Conservation (phyloP, 37 sponge, comb jelly and placozoan species). For the Amphimedon queenslandica region DNA sequence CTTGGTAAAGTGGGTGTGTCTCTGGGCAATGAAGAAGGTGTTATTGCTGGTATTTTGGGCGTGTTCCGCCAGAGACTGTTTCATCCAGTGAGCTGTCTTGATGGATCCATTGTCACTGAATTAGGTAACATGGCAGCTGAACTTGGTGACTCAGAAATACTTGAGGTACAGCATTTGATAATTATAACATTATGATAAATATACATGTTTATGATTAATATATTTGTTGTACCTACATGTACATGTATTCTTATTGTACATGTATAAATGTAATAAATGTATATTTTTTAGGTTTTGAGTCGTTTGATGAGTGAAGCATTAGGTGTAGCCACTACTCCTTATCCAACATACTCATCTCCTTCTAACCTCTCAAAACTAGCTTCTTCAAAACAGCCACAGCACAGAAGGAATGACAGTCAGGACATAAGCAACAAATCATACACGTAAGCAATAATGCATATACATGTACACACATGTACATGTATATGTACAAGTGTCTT, state of each 20-base stretch:
- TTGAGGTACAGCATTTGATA: not conserved
- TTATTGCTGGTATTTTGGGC: slow-evolving; percentile 11
- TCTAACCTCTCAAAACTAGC: too few species aligned
- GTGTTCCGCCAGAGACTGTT: slow-evolving; percentile 56
- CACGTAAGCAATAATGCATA: too few species aligned
- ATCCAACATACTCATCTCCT: not conserved
- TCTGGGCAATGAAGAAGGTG: slow-evolving; percentile 6
- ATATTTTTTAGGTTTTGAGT: slow-evolving; percentile 27
- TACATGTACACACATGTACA: too few species aligned
- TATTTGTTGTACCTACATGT: slow-evolving; percentile 21
- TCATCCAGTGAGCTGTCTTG: slow-evolving; percentile 41
- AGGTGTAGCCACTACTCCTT: slow-evolving; percentile 4
- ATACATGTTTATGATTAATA: too few species aligned
- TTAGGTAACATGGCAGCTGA: slow-evolving; percentile 54
- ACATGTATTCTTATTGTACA: too few species aligned
- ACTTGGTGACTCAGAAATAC: slow-evolving; percentile 23
- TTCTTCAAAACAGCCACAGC: too few species aligned
- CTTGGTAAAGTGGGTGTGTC: slow-evolving; percentile 42
- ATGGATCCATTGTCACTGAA: slow-evolving; percentile 39
- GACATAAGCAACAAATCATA: too few species aligned
- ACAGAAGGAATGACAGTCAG: too few species aligned
- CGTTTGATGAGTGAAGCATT: slow-evolving; percentile 45
- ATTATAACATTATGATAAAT: not conserved
- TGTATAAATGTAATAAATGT: too few species aligned
- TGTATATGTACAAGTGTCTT: too few species aligned